Percentiles rank a stretch among this genome's conserved stretches.
These are phyloP conservation scores for Sebastes trivittatus DNA, from an alignment of 2,797 vertebrate species.

Conservation along the genomic window DNA sequence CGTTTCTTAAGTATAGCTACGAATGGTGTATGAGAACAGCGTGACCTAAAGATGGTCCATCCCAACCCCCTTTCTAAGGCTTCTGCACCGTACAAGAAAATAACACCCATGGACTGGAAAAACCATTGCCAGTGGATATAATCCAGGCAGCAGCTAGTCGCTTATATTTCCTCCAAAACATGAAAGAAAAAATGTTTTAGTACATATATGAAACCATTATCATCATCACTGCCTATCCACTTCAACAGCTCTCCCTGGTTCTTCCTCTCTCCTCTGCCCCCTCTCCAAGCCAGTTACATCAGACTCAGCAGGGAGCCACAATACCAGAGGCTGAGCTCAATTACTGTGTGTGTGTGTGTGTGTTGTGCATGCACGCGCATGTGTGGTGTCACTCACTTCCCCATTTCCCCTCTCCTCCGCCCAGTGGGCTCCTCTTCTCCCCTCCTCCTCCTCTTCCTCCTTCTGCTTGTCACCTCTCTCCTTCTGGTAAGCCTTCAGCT, in stretches of 20 bases:
- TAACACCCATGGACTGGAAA: not conserved
- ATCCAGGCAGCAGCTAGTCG: not conserved
- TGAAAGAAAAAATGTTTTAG: not conserved
- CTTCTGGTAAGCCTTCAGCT: constrained; percentile 54
- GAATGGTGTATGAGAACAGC: too few relatives aligned
- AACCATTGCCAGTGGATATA: not conserved
- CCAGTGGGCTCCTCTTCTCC: constrained; percentile 28
- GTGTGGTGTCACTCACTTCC: constrained; percentile 33
- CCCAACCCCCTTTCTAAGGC: not conserved
- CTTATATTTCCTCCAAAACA: not conserved
- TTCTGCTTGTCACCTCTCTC: constrained; percentile 47
- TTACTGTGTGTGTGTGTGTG: not conserved
- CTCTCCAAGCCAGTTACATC: constrained; percentile 19
- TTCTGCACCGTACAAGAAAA: not conserved
- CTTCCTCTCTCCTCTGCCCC: constrained; percentile 6
- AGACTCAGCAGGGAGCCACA: constrained; percentile 40
- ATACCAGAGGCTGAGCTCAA: constrained; percentile 24
- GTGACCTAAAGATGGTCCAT: too few relatives aligned
- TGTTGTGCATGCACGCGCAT: not conserved
- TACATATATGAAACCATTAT: not conserved
- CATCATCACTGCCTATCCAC: not conserved
- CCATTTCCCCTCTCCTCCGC: constrained; percentile 14
- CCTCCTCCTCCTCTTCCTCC: constrained; percentile 11
- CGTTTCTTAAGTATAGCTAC: too few relatives aligned
- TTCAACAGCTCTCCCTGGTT: not conserved